Base-by-base conservation (phyloP, 1,140 invertebrate genomes). In the Lithobius niger region DNA sequence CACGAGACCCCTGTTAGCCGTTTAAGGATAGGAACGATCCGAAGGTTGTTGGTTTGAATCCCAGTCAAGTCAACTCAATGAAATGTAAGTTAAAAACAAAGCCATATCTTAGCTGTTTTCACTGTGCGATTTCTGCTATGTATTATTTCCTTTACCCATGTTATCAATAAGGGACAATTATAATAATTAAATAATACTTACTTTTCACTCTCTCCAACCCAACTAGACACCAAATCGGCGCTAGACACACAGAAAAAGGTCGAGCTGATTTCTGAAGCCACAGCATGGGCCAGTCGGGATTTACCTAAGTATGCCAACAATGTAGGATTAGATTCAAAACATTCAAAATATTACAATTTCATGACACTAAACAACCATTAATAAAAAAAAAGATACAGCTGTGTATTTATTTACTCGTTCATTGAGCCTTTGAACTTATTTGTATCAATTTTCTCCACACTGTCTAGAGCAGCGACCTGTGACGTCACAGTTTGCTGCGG, bases 181-280 rank as follows among this genome's bases (percentile, higher is more conserved):
- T 16, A 51, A 55, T 21, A 26, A 36, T 27, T 16, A 44, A 25
- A 53, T 44, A 44, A 22, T 47, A 61, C 63, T 65, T 68, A 79
- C 77, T 78, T 79, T 67, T 80, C 78, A 56, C 75, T 75, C 64
- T 78, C 70, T 40, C 78, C 78, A 28, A 78, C 64, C 71, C 73
- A 78, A 28, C 67, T 64, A 2, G 76, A 79, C 16, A 78, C 59
- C 2, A 80, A 65, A 65, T 76, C 72, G 19, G 74, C 68, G 59
- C 72, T 71, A 13, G 77, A 75, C n/a, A 79, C 67, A 59, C 65
- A 71, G 62, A 76, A 76, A 40, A 79, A 72, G 2, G 66, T 64
- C 19, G 73, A 70, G 58, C 58, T 67, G 54, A 64, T 74, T 64
- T 72, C 61, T 6, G 43, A 4, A 6, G 43, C 6, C 4, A 45